Conservation (phyloP, 2,888 invertebrate genomes). For the Agrilus cyanescens region DNA sequence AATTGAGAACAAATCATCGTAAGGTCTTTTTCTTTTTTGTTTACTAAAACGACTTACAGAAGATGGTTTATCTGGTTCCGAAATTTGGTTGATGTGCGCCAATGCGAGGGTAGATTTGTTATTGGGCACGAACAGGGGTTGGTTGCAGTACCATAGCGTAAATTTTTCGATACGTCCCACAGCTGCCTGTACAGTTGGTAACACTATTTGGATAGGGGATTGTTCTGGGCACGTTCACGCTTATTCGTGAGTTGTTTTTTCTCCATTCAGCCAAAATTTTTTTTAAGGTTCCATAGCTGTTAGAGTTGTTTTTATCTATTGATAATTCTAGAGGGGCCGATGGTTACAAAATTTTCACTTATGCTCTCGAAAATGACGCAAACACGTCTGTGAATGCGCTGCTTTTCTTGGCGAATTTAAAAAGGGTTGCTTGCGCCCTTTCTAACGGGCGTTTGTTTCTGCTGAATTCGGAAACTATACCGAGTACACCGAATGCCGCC, state of each 20-base stretch:
- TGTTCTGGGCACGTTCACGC: slow-evolving; percentile 73
- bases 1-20: not conserved
- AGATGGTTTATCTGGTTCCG: slow-evolving; percentile 46
- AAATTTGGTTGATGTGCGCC: slow-evolving; percentile 64
- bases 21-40: not conserved
- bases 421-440: slow-evolving; percentile 70
- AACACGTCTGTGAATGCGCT: slow-evolving; percentile 57
- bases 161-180: slow-evolving; percentile 49
- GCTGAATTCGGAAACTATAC: slow-evolving; percentile 50
- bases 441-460: slow-evolving; percentile 68
- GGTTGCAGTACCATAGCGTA: slow-evolving; percentile 49
- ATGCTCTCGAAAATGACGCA: slow-evolving; percentile 55
- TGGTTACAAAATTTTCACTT: slow-evolving; percentile 48
- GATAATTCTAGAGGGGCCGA: slow-evolving; percentile 36
- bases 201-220: slow-evolving; percentile 83
- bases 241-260: slow-evolving; percentile 48
- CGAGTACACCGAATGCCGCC: slow-evolving; percentile 46
- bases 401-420: slow-evolving; percentile 50
- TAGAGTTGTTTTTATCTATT: slow-evolving; percentile 6
- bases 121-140: slow-evolving; percentile 40
- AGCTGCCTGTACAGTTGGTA: slow-evolving; percentile 63
- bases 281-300: not conserved
- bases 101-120: slow-evolving; percentile 54
- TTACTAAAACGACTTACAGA: slow-evolving; percentile 28
- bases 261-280: not conserved